Evolutionary conservation across 2,888 invertebrate genomes (phyloP), one percentile per base, ranked within the genome.

Genomic region (Rhorus exstirpatorius): DNA sequence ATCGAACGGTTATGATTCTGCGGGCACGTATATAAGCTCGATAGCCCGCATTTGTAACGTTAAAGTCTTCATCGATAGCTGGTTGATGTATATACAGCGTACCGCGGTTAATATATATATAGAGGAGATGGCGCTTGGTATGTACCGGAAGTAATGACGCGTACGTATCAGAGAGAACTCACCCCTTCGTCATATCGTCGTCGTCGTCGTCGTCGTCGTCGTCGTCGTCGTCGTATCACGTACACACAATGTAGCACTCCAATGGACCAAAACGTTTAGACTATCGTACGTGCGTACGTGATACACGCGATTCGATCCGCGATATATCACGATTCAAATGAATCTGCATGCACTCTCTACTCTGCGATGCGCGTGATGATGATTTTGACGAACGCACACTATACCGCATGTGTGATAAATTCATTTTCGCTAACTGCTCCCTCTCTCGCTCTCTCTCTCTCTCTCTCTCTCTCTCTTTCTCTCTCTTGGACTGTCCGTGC

Each of bases 221-320:
- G n/a, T 51, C 51, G 38, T 63, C 55, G 26, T 74, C 67, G 51
- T 51, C 60, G 70, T 17, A 70, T 21, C 68, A 78, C 77, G 81
- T 72, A 75, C 70, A 24, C 31, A 38, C 75, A 49, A 71, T 76
- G 70, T 71, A 79, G 51, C 51, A 44, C 44, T 70, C 58, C 78
- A 70, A 82, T 82, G 74, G 46, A 38, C 65, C 65, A 41, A 82
- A 79, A 51, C 72, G 53, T 72, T 61, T 61, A 24, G 55, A 63
- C 51, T 19, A 26, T 68, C 72, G 26, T 58, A 76, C 67, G 67
- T 67, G 58, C 51, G 51, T 70, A 68, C 79, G 75, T 79, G 75
- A 60, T 53, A 58, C 21, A 41, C 53, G 63, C 41, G 44, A 44
- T 10, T 67, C 46, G 21, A 58, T 31, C 31, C 2, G 12, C 12